Conservation (phyloP, 2,113 vertebrate species). For the Corythaeola cristata region DNA sequence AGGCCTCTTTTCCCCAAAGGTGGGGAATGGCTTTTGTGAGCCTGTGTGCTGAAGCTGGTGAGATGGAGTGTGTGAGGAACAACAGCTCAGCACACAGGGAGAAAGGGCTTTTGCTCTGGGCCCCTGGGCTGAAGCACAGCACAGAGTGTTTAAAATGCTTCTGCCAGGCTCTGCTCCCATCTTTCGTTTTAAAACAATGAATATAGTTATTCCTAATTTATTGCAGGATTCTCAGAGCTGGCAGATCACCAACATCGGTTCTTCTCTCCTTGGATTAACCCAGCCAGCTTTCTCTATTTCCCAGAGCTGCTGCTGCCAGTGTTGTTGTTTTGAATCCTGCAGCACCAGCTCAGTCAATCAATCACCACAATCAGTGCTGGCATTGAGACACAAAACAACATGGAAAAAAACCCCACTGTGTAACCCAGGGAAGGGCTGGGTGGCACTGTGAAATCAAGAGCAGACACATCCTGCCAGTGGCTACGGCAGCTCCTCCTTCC, state of each 20-base stretch:
- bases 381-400: background rate
- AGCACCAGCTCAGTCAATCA: constrained; percentile 33
- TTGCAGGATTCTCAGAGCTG: constrained; percentile 5
- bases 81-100: background rate
- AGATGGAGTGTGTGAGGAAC: background rate
- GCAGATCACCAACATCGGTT: background rate
- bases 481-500: background rate
- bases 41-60: background rate
- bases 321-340: constrained; percentile 36
- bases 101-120: background rate
- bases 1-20: background rate
- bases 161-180: background rate
- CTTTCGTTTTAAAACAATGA: constrained; percentile 24
- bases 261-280: constrained; percentile 35
- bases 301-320: background rate
- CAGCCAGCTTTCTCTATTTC: background rate
- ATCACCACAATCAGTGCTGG: constrained; percentile 24
- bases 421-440: background rate
- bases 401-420: background rate
- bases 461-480: background rate
- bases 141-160: background rate
- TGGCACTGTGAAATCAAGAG: constrained; percentile 27
- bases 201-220: constrained; percentile 20
- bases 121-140: background rate
- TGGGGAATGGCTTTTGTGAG: background rate